These are phyloP conservation scores for Amphiduros pacificus DNA, from an alignment of 2,888 invertebrate genomes.

Conservation along the genomic window DNA sequence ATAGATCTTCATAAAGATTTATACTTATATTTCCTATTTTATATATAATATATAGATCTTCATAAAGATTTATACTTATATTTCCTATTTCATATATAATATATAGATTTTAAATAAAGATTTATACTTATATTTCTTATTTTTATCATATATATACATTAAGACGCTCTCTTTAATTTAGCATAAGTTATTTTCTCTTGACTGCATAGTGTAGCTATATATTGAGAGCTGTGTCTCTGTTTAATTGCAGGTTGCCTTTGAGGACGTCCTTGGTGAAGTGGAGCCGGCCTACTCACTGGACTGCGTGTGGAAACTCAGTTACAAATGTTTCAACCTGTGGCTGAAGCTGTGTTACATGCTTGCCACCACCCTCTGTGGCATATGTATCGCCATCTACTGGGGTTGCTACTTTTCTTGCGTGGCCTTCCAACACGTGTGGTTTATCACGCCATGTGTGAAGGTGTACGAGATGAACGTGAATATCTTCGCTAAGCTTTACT, in stretches of 20 bases:
- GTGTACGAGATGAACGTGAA: slow-evolving; percentile 70
- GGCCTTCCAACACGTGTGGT: slow-evolving; percentile 71
- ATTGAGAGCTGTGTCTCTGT: too few relatives aligned
- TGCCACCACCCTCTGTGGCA: slow-evolving; percentile 69
- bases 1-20: too few relatives aligned
- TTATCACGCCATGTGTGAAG: slow-evolving; percentile 69
- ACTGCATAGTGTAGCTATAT: too few relatives aligned
- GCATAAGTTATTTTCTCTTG: too few relatives aligned
- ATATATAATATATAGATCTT: too few relatives aligned
- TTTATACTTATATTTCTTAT: too few relatives aligned
- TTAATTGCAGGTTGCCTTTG: slow-evolving; percentile 62
- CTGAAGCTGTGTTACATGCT: slow-evolving; percentile 71
- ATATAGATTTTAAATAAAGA: too few relatives aligned
- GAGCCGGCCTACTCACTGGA: slow-evolving; percentile 60
- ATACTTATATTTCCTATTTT: too few relatives aligned
- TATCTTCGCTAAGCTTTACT: not conserved
- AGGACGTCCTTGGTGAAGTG: slow-evolving; percentile 38
- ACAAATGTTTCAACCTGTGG: slow-evolving; percentile 69
- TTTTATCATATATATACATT: too few relatives aligned
- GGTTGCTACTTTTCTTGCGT: slow-evolving; percentile 59
- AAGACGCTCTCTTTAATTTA: too few relatives aligned
- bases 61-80: too few relatives aligned
- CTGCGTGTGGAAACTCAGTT: slow-evolving; percentile 72
- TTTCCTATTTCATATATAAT: too few relatives aligned
- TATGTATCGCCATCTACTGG: slow-evolving; percentile 69